A percentile compares a stretch with the other conserved stretches of the same genome.
phyloP scores from a whole-genome alignment of 2,797 vertebrate genomes.

The Gallinago solitaria region DNA sequence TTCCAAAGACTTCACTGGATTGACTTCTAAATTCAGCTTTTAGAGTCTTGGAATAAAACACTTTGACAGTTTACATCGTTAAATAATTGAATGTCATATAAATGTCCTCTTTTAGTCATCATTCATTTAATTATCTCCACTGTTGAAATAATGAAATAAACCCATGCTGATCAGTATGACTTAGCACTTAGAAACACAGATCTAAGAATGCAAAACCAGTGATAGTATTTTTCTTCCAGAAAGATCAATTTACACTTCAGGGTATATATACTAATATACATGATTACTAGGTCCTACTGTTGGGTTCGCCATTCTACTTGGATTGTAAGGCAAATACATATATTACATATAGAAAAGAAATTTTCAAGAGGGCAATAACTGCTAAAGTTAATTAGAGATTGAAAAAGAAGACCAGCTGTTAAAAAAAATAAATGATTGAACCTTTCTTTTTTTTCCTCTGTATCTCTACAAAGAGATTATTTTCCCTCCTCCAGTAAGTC shows the following conservation, averaged over 20 bases:
- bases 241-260: not conserved
- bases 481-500: not conserved
- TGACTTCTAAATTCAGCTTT: conserved; percentile 19
- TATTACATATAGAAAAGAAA: not conserved
- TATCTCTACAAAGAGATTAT: not conserved
- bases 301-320: not conserved
- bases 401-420: not conserved
- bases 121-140: conserved; percentile 42
- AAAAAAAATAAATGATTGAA: not conserved
- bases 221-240: not conserved
- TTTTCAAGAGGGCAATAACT: not conserved
- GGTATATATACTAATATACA: not conserved
- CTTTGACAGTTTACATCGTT: conserved; percentile 22
- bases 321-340: not conserved
- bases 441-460: not conserved
- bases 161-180: conserved; percentile 22
- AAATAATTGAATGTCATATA: conserved; percentile 55
- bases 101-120: conserved; percentile 40
- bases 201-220: not conserved
- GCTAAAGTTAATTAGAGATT: not conserved
- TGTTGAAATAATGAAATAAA: conserved; percentile 33
- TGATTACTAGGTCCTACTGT: not conserved
- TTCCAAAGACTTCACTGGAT: not conserved
- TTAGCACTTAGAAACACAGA: conserved; percentile 7
- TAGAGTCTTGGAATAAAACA: conserved; percentile 32